Percentiles rank a stretch among this genome's conserved stretches.
Evolutionary conservation across 2,888 invertebrate species (phyloP).

Genomic region (Ormyrus pomaceus): DNA sequence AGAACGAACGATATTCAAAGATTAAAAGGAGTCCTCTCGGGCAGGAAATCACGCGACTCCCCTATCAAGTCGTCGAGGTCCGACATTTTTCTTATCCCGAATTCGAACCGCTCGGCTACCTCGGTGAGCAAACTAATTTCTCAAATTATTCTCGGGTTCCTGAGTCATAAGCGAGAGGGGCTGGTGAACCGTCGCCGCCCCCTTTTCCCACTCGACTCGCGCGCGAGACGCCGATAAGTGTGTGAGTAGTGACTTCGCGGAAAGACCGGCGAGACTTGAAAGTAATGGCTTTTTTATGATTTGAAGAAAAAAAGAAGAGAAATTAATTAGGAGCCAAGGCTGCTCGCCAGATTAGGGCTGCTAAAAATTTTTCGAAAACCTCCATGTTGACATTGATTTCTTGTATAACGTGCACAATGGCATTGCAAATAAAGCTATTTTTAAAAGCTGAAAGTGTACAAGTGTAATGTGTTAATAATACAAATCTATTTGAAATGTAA

Average conservation of each 20-base stretch:
- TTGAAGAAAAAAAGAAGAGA: too few species aligned
- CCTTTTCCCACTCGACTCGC: neutral
- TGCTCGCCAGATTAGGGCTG: too few species aligned
- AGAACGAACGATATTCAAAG: neutral
- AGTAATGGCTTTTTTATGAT: constrained; percentile 1
- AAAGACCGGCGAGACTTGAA: constrained; percentile 21
- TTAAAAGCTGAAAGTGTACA: too few species aligned
- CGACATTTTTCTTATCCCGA: constrained; percentile 7
- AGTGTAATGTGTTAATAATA: too few species aligned
- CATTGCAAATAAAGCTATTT: too few species aligned
- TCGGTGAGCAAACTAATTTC: constrained; percentile 45
- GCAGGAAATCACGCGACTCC: constrained; percentile 34
- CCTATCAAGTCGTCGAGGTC: constrained; percentile 24
- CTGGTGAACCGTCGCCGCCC: neutral
- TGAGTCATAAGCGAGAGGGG: constrained; percentile 13
- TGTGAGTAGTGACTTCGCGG: constrained; percentile 22
- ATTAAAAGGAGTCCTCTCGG: neutral
- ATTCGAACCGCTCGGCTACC: constrained; percentile 11
- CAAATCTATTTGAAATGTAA: too few species aligned
- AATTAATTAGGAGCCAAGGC: too few species aligned
- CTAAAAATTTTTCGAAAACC: too few species aligned
- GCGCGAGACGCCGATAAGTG: neutral
- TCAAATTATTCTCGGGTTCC: constrained; percentile 40
- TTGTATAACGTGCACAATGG: too few species aligned
- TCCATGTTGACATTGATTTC: too few species aligned